A percentile compares a stretch with the other conserved stretches of the same genome.
Evolutionary conservation across 2,888 invertebrate species (phyloP).

Genomic region (Morpho deidamia): DNA sequence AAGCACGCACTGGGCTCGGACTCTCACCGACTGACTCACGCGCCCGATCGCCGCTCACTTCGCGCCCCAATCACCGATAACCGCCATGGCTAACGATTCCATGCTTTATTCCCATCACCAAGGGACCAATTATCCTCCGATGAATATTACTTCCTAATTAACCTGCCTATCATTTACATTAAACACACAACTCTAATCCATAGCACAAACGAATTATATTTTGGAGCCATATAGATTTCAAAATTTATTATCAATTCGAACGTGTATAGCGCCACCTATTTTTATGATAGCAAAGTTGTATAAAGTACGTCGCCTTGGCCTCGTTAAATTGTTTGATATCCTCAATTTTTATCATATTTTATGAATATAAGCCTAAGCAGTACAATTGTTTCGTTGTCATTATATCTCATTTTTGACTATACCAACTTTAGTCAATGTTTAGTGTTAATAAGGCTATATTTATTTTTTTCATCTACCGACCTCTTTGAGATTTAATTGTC

Average conservation of each 20-base stretch:
- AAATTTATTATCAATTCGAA: background rate
- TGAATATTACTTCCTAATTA: slow-evolving; percentile 3
- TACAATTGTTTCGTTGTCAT: no score
- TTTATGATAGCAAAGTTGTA: background rate
- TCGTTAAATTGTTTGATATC: no score
- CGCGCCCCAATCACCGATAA: slow-evolving; percentile 32
- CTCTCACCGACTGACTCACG: slow-evolving; percentile 39
- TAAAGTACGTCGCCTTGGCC: no score
- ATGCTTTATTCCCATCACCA: slow-evolving; percentile 30
- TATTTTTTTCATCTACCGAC: no score
- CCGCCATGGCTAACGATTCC: slow-evolving; percentile 22
- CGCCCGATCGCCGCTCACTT: slow-evolving; percentile 53
- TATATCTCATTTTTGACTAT: no score
- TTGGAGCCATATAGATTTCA: slow-evolving; percentile 11
- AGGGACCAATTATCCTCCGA: slow-evolving; percentile 8
- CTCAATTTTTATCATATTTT: no score
- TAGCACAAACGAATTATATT: background rate
- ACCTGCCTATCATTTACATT: slow-evolving; percentile 5
- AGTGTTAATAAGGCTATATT: no score
- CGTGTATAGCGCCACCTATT: slow-evolving; percentile 17
- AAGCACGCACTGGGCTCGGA: slow-evolving; percentile 4
- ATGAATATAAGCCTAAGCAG: no score
- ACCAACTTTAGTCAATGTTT: no score
- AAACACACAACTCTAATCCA: background rate
- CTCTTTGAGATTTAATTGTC: no score